Evolutionary conservation across 2,888 invertebrate species (phyloP).

Genomic region (Congeria kusceri): DNA sequence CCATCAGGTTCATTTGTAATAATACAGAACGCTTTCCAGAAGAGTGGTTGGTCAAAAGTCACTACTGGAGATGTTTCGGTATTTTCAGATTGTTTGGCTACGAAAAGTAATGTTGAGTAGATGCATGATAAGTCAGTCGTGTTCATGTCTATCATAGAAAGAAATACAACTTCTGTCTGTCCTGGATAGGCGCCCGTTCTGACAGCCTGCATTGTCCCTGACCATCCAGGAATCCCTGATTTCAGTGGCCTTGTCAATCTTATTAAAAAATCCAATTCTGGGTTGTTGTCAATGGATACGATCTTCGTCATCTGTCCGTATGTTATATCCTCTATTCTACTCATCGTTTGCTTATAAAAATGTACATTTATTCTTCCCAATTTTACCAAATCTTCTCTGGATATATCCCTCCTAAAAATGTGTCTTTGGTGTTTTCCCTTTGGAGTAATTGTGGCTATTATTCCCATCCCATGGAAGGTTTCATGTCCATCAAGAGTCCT

Average conservation of each 20-base stretch:
- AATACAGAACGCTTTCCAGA: too few species aligned
- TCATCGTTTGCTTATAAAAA: conserved; percentile 12
- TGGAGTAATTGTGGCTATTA: conserved; percentile 20
- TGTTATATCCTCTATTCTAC: conserved; percentile 2
- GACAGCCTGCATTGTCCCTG: conserved; percentile 33
- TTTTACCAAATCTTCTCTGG: conserved; percentile 21
- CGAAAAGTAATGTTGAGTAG: conserved; percentile 52
- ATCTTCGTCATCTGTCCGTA: not conserved
- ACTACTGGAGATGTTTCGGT: too few species aligned
- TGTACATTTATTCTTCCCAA: conserved; percentile 24
- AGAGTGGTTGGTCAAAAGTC: too few species aligned
- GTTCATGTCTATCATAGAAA: conserved; percentile 55
- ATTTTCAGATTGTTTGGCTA: too few species aligned
- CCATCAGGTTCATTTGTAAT: too few species aligned
- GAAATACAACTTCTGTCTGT: conserved; percentile 14
- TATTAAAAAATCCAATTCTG: not conserved
- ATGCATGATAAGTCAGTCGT: conserved; percentile 59
- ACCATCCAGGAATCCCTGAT: conserved; percentile 13
- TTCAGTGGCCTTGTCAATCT: conserved; percentile 1
- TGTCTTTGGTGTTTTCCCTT: not conserved
- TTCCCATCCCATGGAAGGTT: conserved; percentile 35
- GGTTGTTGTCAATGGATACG: too few species aligned
- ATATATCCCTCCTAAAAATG: not conserved
- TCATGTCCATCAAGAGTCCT: conserved; percentile 26
- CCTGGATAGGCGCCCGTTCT: conserved; percentile 29